Evolutionary conservation across 2,113 vertebrate species (phyloP).

Genomic region (Saguinus midas): DNA sequence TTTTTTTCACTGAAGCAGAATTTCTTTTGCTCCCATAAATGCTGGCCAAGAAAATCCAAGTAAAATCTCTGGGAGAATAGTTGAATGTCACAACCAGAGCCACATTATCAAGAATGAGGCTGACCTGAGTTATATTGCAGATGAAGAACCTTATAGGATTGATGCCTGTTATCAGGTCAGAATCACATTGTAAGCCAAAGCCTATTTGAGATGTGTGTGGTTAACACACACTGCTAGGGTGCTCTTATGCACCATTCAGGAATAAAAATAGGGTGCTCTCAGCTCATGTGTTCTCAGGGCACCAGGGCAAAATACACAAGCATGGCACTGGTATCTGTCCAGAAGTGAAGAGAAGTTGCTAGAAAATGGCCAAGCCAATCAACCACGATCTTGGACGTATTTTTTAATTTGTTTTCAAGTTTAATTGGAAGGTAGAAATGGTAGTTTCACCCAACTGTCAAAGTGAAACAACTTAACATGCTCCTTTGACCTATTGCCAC

Average conservation of each 20-base stretch:
- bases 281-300: not conserved
- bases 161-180: not conserved
- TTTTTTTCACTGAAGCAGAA: not conserved
- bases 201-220: not conserved
- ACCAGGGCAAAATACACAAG: not conserved
- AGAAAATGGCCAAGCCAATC: not conserved
- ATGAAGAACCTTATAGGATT: not conserved
- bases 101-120: not conserved
- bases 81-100: not conserved
- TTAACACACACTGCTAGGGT: not conserved
- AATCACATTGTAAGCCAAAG: not conserved
- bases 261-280: not conserved
- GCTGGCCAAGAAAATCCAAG: not conserved
- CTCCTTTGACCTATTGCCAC: not conserved
- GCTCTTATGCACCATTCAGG: not conserved
- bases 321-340: not conserved
- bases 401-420: not conserved
- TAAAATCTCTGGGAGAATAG: not conserved
- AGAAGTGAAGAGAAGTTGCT: conserved; percentile 2
- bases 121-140: not conserved
- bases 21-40: not conserved
- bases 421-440: not conserved
- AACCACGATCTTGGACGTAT: not conserved
- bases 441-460: not conserved
- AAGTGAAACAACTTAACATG: not conserved